Evolutionary conservation across 2,797 vertebrate species (phyloP).

Genomic region (Myotis pilosus): DNA sequence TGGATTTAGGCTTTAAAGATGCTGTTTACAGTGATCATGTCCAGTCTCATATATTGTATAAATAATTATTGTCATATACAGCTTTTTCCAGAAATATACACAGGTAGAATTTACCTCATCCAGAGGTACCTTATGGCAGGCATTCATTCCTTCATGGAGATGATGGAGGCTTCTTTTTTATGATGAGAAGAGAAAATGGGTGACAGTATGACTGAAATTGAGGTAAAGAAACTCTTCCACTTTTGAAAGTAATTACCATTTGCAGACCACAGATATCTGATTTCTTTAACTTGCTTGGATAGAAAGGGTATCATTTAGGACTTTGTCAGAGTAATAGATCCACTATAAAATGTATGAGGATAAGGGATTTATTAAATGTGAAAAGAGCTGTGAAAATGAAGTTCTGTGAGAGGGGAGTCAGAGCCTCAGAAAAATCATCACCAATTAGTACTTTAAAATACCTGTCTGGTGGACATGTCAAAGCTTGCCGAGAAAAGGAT

Average conservation of each 20-base stretch:
- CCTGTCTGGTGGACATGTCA: neutral
- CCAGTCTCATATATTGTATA: neutral
- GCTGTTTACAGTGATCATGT: neutral
- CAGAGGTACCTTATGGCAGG: neutral
- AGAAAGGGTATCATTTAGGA: neutral
- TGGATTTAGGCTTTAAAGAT: neutral
- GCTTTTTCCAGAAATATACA: neutral
- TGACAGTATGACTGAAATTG: neutral
- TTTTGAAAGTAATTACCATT: neutral
- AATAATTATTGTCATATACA: neutral
- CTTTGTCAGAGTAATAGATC: neutral
- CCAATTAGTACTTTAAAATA: neutral
- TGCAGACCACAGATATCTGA: neutral
- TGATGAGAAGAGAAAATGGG: neutral
- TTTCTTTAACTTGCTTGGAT: neutral
- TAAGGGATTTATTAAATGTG: neutral
- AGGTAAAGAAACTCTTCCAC: neutral
- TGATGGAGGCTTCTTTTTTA: neutral
- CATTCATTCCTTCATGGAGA: neutral
- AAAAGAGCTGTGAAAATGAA: neutral
- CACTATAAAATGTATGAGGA: neutral
- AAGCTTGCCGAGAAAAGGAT: neutral
- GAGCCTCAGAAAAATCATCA: conserved; percentile 1
- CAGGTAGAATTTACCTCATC: neutral
- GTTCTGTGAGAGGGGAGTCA: neutral